A percentile compares a stretch with the other conserved stretches of the same genome.
phyloP scores from a whole-genome alignment of 2,888 invertebrate genomes.

The Mimas tiliae region DNA sequence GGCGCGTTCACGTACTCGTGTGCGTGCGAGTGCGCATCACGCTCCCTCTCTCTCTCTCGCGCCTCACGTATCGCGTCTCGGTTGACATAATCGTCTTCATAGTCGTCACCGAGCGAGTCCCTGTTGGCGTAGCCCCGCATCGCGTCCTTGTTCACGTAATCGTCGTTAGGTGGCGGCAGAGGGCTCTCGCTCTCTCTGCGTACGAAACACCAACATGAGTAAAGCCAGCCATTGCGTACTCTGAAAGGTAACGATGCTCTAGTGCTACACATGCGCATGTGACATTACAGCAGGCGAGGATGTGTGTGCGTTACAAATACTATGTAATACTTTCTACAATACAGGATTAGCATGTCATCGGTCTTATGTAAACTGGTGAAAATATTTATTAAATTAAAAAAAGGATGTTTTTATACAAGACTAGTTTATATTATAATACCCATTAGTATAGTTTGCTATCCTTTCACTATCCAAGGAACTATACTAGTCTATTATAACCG shows the following conservation, averaged over 20 bases:
- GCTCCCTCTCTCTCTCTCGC: conserved; percentile 66
- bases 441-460: background rate
- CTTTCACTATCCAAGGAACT: background rate
- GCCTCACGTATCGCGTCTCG: conserved; percentile 81
- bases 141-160: conserved; percentile 79
- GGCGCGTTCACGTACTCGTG: conserved; percentile 81
- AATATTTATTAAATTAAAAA: background rate
- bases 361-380: background rate
- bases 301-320: conserved; percentile 2
- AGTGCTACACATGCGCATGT: conserved; percentile 57
- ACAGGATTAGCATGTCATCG: background rate
- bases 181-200: conserved; percentile 82
- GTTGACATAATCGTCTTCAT: conserved; percentile 81
- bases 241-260: conserved; percentile 71
- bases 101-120: conserved; percentile 78
- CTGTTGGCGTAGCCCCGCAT: conserved; percentile 76
- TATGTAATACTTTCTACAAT: background rate
- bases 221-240: conserved; percentile 72
- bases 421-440: background rate
- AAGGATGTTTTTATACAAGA: background rate
- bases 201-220: conserved; percentile 81
- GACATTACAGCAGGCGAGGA: background rate
- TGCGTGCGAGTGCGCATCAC: conserved; percentile 66
- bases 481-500: background rate
- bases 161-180: conserved; percentile 70